Base-by-base conservation (phyloP, 2,797 vertebrate species). In the Cyprinodon diabolis region DNA sequence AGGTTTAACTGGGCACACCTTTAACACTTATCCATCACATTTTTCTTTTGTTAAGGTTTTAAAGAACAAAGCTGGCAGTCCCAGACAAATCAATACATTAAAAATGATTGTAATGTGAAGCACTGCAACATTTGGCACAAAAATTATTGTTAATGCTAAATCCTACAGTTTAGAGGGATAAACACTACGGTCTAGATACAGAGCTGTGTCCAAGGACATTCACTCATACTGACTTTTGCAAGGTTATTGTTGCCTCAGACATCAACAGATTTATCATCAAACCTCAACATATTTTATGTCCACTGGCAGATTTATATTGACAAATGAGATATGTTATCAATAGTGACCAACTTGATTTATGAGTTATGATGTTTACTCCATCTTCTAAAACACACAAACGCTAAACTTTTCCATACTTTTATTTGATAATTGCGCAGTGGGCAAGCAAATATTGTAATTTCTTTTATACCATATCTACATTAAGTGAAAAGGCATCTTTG, bases 331-430 rank as follows among this genome's bases (percentile, higher is more conserved):
- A 71, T 80, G 89, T 80, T 89, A 85, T 81, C 81, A 78, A 43
- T 56, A 66, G 89, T 86, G 91, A 90, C 91, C 90, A 83, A 48
- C 65, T 13, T 89, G 89, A 93, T 91, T 92, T 87, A 91, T 88
- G 87, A 56, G 47, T 70, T 76, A 71, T 76, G 84, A 89, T 89
- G 80, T 79, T 88, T 68, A 10, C 79, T 74, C 85, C 48, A 47
- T 55, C 10, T 30, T 54, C 30, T 54, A 8, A 68, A 49, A 52
- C 4, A 68, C 17, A 40, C 35, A 60, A 30, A 60, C 35, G 52
- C 62, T 66, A 68, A 66, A 77, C 81, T 72, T 69, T 81, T 71
- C 75, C 82, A 67, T 85, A 69, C 71, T 76, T 78, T 68, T 66
- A 66, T 76, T 47, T 30, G 15, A 74, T 83, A 76, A 72, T 74